Percentiles rank a stretch among this genome's conserved stretches.
phyloP scores from a whole-genome alignment of 2,113 vertebrate genomes.

The Tonatia bakeri region DNA sequence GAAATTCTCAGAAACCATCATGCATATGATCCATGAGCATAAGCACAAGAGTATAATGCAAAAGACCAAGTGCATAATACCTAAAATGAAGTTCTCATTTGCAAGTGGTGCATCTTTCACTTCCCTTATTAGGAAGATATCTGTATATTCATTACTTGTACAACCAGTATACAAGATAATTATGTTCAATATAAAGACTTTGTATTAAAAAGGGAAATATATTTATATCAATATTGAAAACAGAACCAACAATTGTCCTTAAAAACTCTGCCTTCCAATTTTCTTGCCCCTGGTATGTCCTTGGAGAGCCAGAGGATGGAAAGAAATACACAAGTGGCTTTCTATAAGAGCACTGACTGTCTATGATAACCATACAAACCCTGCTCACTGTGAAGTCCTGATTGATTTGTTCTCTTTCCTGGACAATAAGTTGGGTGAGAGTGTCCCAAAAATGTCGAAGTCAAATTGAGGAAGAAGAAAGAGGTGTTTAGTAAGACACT shows the following conservation, averaged over 20 bases:
- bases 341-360: neutral
- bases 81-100: neutral
- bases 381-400: neutral
- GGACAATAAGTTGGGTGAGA: neutral
- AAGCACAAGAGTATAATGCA: neutral
- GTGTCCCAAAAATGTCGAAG: neutral
- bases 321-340: neutral
- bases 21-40: neutral
- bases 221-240: neutral
- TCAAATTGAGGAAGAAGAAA: neutral
- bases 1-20: slow-evolving; percentile 1
- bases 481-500: neutral
- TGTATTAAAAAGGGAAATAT: neutral
- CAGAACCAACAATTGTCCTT: neutral
- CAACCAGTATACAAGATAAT: neutral
- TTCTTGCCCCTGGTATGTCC: neutral
- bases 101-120: neutral
- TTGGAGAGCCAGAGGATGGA: neutral
- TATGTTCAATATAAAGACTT: neutral
- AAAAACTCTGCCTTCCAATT: neutral
- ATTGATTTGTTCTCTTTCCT: neutral
- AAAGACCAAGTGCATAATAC: neutral
- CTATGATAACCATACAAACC: accelerated
- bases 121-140: neutral
- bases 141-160: neutral